These are phyloP conservation scores for Nowickia ferox DNA, from an alignment of 2,888 invertebrate species.

Conservation along the genomic window DNA sequence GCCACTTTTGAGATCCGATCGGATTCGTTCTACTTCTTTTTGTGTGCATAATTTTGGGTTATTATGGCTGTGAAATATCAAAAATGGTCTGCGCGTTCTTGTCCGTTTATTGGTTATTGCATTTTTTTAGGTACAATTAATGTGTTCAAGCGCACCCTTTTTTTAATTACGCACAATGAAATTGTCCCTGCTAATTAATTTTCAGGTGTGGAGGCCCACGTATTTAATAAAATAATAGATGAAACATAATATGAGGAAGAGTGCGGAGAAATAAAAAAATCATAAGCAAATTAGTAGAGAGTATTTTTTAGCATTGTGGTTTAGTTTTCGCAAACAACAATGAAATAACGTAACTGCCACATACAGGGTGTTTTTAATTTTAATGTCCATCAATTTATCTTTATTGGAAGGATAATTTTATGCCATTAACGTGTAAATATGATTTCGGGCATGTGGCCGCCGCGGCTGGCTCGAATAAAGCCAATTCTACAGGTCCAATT, in stretches of 20 bases:
- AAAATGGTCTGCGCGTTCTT: constrained; percentile 3
- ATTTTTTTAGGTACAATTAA: constrained; percentile 2
- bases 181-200: neutral
- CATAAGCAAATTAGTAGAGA: constrained; percentile 1
- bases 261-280: neutral
- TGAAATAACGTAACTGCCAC: too few species aligned
- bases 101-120: neutral
- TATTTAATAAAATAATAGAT: neutral
- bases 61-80: neutral
- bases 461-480: too few species aligned
- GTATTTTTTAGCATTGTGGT: too few species aligned
- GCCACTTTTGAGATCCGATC: constrained; percentile 4
- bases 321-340: too few species aligned
- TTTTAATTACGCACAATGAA: neutral
- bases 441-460: too few species aligned
- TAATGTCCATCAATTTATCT: too few species aligned
- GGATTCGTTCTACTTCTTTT: neutral
- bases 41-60: constrained; percentile 2
- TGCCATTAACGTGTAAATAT: too few species aligned
- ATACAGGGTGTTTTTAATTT: too few species aligned
- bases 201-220: constrained; percentile 1
- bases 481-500: too few species aligned
- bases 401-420: too few species aligned
- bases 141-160: neutral
- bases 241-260: neutral